These are phyloP conservation scores for Sebastes schlegelii DNA, from an alignment of 2,113 vertebrate species.

Conservation along the genomic window DNA sequence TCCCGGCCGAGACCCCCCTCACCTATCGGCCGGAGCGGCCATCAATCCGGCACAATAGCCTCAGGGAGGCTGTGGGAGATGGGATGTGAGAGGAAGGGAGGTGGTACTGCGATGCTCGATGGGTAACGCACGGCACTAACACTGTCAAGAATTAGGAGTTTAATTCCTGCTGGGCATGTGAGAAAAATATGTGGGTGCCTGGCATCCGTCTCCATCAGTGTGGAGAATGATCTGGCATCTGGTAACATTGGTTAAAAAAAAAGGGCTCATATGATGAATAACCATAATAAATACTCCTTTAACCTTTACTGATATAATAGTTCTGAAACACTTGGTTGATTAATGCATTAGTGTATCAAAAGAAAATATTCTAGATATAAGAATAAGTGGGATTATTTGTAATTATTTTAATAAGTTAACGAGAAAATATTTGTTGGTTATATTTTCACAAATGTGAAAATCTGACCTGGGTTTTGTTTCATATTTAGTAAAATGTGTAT, in stretches of 20 bases:
- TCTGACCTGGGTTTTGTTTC: background rate
- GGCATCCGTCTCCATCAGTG: background rate
- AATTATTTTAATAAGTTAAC: background rate
- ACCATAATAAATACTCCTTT: background rate
- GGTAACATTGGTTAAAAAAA: background rate
- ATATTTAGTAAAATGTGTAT: background rate
- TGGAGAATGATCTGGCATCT: background rate
- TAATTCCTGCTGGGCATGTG: constrained; percentile 35
- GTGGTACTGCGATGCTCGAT: constrained; percentile 57
- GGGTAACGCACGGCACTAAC: constrained; percentile 45
- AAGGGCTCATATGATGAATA: background rate
- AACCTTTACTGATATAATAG: background rate
- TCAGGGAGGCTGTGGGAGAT: constrained; percentile 59
- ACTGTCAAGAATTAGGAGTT: constrained; percentile 45
- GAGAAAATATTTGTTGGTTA: background rate
- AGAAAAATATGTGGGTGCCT: constrained; percentile 17
- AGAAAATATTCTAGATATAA: background rate
- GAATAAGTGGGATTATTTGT: background rate
- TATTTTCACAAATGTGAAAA: background rate
- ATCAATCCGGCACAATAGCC: constrained; percentile 69
- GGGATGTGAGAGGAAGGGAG: constrained; percentile 61
- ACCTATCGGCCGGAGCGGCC: constrained; percentile 54
- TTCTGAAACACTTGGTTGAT: background rate
- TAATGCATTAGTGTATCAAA: background rate
- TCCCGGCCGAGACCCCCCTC: constrained; percentile 31